Evolutionary conservation across 2,797 vertebrate genomes (phyloP).

Genomic region (Poecilia picta): DNA sequence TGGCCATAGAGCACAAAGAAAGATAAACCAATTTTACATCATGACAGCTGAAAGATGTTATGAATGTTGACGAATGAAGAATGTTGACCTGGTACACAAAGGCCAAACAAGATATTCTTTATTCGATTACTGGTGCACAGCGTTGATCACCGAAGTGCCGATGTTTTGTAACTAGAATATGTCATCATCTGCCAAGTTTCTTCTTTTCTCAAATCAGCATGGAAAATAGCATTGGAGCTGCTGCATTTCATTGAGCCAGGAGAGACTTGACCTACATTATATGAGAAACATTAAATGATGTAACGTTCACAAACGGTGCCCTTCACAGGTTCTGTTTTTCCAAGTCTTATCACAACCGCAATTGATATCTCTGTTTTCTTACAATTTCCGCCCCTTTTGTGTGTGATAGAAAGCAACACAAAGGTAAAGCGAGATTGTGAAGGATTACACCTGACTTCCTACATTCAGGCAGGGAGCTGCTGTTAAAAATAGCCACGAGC

Average conservation of each 20-base stretch:
- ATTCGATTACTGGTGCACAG: slow-evolving; percentile 34
- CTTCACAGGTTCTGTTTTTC: not conserved
- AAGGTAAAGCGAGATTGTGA: slow-evolving; percentile 37
- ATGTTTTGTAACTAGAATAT: slow-evolving; percentile 16
- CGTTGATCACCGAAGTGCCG: slow-evolving; percentile 45
- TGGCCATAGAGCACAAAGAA: slow-evolving; percentile 34
- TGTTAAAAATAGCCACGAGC: slow-evolving; percentile 73
- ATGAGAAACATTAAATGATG: not conserved
- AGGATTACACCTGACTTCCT: slow-evolving; percentile 58
- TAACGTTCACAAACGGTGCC: not conserved
- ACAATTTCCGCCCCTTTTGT: slow-evolving; percentile 8
- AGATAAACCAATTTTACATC: slow-evolving; percentile 41
- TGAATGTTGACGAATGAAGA: not conserved
- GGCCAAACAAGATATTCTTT: slow-evolving; percentile 13
- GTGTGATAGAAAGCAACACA: slow-evolving; percentile 20
- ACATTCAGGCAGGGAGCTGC: slow-evolving; percentile 55
- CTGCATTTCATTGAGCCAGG: not conserved
- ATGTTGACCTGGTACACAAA: slow-evolving; percentile 28
- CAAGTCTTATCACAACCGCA: not conserved
- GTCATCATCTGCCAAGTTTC: not conserved
- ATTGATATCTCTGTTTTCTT: not conserved
- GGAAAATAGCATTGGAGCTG: not conserved
- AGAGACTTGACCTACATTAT: not conserved
- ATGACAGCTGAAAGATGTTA: slow-evolving; percentile 15
- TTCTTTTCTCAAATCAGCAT: not conserved